phyloP scores from a whole-genome alignment of 2,888 invertebrate genomes.

The Temnothorax rugatulus region DNA sequence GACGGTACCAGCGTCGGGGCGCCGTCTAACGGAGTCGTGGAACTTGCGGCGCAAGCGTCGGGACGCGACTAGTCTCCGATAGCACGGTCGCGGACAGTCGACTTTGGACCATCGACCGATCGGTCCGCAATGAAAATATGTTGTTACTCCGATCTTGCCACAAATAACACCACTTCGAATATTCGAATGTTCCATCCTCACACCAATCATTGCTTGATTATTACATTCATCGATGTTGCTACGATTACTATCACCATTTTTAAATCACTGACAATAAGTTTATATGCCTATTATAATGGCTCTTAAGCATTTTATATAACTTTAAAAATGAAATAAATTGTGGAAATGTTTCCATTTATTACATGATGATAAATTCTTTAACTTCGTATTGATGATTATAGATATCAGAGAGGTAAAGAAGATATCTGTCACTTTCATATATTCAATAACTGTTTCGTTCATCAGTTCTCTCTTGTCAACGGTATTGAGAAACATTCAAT shows the following conservation, averaged over 20 bases:
- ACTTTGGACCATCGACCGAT: conserved; percentile 82
- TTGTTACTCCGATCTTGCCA: background rate
- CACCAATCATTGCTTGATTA: background rate
- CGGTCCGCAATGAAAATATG: conserved; percentile 45
- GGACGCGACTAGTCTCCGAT: conserved; percentile 73
- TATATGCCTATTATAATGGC: background rate
- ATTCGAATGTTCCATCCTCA: too few relatives aligned
- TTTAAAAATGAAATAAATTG: background rate
- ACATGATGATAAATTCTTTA: background rate
- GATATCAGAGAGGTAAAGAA: background rate
- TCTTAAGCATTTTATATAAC: background rate
- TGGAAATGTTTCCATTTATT: background rate
- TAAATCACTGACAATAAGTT: background rate
- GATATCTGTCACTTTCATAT: conserved; percentile 1
- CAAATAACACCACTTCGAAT: background rate
- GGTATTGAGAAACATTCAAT: background rate
- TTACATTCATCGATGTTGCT: background rate
- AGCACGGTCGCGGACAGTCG: conserved; percentile 77
- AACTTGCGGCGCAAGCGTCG: conserved; percentile 81
- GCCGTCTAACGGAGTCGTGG: conserved; percentile 77
- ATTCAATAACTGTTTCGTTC: conserved; percentile 15
- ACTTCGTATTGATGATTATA: background rate
- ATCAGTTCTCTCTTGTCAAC: conserved; percentile 21
- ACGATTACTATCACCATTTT: background rate
- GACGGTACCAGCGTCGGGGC: conserved; percentile 78